Evolutionary conservation across 2,797 vertebrate species (phyloP), one percentile per base, ranked within the genome.

Genomic region (Sardinella longiceps): DNA sequence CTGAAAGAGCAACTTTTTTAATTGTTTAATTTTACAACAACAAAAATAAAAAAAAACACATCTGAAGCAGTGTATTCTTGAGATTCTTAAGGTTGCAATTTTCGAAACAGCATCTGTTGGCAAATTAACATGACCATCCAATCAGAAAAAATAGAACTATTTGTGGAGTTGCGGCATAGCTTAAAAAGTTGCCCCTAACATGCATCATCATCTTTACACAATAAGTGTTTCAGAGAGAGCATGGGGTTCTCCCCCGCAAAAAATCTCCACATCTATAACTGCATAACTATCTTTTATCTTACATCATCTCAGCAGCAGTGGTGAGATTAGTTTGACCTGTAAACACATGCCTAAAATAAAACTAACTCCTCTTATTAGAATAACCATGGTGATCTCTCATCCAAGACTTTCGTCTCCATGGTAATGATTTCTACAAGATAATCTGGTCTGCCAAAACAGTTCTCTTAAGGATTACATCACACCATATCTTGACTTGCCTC

Each of bases 351-450:
- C 11, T 39, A 5, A 20, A 43, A 77, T 39, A 77, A 39, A 77
- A 43, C 6, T 6, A 33, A 3, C 30, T 20, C 70, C 43, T 14
- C 5, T 70, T 20, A 77, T 37, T 9, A 18, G 18, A 77, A 77
- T 77, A 63, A 84, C 80, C 80, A 84, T 81, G 56, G 39, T 63
- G 60, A 81, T 70, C 25, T 30, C 43, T 63, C 25, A 84, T 77
- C 60, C 14, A 12, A 58, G 5, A 23, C 86, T 66, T 12, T 20
- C 39, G 6, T 84, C 77, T 88, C 25, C 82, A 82, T 45, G 82
- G 85, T 63, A 84, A 86, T 83, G 60, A 81, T 70, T 46, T 39
- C 15, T 46, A 3, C 5, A 87, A 33, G 53, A 86, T 50, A 86
- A 87, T 25, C 0, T 18, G 51, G 80, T 80, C 87, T 23, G 70